Percentiles rank a stretch among this genome's conserved stretches.
Evolutionary conservation across 2,888 invertebrate genomes (phyloP).

Genomic region (Acrocyrtus sp.): DNA sequence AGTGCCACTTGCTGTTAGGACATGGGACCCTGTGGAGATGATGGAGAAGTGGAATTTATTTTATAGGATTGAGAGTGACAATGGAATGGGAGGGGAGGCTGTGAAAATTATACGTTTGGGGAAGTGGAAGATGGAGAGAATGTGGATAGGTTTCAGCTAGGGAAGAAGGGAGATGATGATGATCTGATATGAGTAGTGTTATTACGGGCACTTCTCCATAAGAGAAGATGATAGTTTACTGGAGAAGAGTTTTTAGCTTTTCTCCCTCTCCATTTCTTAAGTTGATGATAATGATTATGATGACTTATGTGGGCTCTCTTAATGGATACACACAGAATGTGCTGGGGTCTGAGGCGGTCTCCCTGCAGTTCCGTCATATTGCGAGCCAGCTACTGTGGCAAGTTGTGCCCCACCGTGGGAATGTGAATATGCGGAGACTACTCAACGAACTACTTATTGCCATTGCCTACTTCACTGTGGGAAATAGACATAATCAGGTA

Average conservation of each 20-base stretch:
- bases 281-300: neutral
- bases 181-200: constrained; percentile 51
- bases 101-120: constrained; percentile 17
- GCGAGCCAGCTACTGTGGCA: constrained; percentile 82
- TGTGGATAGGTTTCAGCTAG: no score
- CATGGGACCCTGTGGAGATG: constrained; percentile 13
- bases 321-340: constrained; percentile 63
- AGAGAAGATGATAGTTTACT: no score
- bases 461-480: constrained; percentile 85
- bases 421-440: constrained; percentile 67
- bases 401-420: constrained; percentile 68
- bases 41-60: constrained; percentile 22
- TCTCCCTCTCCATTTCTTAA: neutral
- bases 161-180: constrained; percentile 38
- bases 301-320: constrained; percentile 10
- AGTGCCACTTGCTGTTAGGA: no score
- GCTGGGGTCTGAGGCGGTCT: constrained; percentile 84
- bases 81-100: constrained; percentile 1
- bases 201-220: no score
- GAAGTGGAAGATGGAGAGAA: neutral
- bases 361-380: constrained; percentile 87
- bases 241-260: neutral
- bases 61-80: constrained; percentile 4
- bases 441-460: constrained; percentile 82
- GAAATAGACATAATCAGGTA: constrained; percentile 83